Evolutionary conservation across 64 coral and sea anemone genomes (phyloP), one percentile per base, ranked within the genome.

Genomic region (Montipora sp.): DNA sequence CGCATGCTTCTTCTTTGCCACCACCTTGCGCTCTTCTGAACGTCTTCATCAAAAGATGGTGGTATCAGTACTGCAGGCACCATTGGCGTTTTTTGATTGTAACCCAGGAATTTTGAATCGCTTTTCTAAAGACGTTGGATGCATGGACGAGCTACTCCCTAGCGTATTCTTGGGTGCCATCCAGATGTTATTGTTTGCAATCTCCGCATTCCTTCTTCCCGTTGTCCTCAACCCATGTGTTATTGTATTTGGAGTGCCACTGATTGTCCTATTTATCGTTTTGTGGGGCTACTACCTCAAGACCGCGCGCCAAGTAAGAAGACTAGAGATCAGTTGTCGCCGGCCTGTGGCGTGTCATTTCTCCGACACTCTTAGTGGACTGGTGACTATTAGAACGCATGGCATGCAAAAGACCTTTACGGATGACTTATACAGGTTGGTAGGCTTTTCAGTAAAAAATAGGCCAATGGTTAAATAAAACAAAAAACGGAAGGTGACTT

Each of bases 91-190:
- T 21, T 93, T 93, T 69, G 66, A 87, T 10, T 71, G 59, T 0
- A 87, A 93, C 58, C 59, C 83, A 46, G 59, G 75, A 5, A 80
- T 93, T 58, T 77, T 93, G 13, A 48, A 88, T 19, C 77, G 91
- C 15, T 93, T 93, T 27, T 88, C 91, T 1, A 93, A 93, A 88
- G 91, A 93, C 48, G 47, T 93, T 1, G 77, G 78, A 5, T 69
- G 83, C 12, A 87, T 88, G 83, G 91, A 87, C 22, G 91, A 93
- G 48, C 60, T 93, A 8, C 83, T 93, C 1, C 91, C 91, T 3
- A 85, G 83, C 19, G 83, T 93, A 18, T 93, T 93, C 77, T 48
- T 93, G 8, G 83, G 65, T 43, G 83, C 91, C 20, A 79, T 93
- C 46, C 91, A 93, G 51, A 85, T 84, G 65, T 15, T 23, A 2